phyloP scores from a whole-genome alignment of 2,797 vertebrate species.

The Karalla daura region DNA sequence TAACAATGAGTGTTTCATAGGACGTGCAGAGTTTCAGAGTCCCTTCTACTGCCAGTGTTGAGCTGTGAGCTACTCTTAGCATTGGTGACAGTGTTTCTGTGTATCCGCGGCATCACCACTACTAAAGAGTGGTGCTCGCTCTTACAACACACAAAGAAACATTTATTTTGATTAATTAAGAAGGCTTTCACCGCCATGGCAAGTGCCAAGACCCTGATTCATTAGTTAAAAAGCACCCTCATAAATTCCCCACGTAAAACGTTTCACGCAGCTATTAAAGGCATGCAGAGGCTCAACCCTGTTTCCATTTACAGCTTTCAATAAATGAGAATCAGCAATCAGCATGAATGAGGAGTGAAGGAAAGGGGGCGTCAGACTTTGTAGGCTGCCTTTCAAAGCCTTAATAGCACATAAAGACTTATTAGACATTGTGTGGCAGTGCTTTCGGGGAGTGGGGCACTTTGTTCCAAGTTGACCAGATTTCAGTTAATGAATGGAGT shows the following conservation, averaged over 20 bases:
- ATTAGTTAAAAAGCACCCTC: slow-evolving; percentile 80
- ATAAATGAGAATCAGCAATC: slow-evolving; percentile 83
- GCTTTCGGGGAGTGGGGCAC: slow-evolving; percentile 78
- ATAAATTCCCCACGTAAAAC: slow-evolving; percentile 80
- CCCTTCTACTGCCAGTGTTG: slow-evolving; percentile 12
- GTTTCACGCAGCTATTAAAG: slow-evolving; percentile 82
- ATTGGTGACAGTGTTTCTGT: slow-evolving; percentile 13
- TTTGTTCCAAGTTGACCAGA: slow-evolving; percentile 78
- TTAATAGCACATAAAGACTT: slow-evolving; percentile 82
- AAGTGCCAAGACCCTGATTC: slow-evolving; percentile 72
- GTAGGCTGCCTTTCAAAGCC: slow-evolving; percentile 71
- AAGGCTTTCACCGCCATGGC: slow-evolving; percentile 80
- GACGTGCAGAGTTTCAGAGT: slow-evolving; percentile 1
- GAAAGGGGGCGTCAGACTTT: slow-evolving; percentile 55
- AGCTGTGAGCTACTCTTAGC: neutral
- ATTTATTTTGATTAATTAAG: slow-evolving; percentile 79
- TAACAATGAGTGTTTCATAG: slow-evolving; percentile 46
- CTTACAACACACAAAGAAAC: slow-evolving; percentile 47
- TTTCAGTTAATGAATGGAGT: slow-evolving; percentile 83
- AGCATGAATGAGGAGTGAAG: slow-evolving; percentile 47
- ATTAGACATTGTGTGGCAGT: slow-evolving; percentile 74
- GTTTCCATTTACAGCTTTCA: slow-evolving; percentile 81
- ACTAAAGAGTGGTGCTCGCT: slow-evolving; percentile 35
- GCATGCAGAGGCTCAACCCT: slow-evolving; percentile 51
- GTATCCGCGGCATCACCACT: slow-evolving; percentile 25